Evolutionary conservation across 2,888 invertebrate species (phyloP), one percentile per base, ranked within the genome.

Genomic region (Chironomus riparius): DNA sequence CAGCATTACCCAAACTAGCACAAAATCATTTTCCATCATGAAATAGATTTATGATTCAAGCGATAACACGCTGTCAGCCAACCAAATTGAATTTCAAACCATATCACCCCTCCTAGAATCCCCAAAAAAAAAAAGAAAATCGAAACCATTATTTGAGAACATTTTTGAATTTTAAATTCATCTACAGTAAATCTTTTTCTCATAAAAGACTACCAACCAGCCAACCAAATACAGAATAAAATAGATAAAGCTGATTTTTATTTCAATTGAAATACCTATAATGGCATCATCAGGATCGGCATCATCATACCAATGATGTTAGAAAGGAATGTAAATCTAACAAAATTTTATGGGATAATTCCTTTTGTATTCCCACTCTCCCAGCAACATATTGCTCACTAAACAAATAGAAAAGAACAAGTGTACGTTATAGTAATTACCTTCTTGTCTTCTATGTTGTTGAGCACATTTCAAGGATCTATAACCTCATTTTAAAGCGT

Each of bases 121-220:
- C 38, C 7, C 38, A 38, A 7, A 10, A 38, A 38, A 10, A 50
- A 50, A 15, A 50, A 50, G 3, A 38, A 18, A 70, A 70, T 61
- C 62, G 28, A 73, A 73, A 73, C 72, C 72, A 73, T 73, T 62
- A 73, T 73, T 73, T 73, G 72, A 73, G 61, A 47, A 65, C 68
- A 68, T 68, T 68, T 68, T 68, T 68, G 15, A 21, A 65, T 65
- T 56, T 56, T 56, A 56, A 56, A 56, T 56, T 56, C 56, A 56
- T 56, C 56, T 18, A 56, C 56, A 56, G 56, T 56, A 56, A 56
- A 56, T 56, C 56, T 56, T 18, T 56, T 18, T 18, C 18, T 56
- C 15, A 56, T 15, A 56, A 56, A 56, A 56, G n/a, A 56, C 38
- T 38, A 38, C 38, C 38, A 38, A 38, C 38, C 38, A 38, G 38